A percentile compares a stretch with the other conserved stretches of the same genome.
Evolutionary conservation across 2,888 invertebrate genomes (phyloP).

Genomic region (Ochropleura plecta): DNA sequence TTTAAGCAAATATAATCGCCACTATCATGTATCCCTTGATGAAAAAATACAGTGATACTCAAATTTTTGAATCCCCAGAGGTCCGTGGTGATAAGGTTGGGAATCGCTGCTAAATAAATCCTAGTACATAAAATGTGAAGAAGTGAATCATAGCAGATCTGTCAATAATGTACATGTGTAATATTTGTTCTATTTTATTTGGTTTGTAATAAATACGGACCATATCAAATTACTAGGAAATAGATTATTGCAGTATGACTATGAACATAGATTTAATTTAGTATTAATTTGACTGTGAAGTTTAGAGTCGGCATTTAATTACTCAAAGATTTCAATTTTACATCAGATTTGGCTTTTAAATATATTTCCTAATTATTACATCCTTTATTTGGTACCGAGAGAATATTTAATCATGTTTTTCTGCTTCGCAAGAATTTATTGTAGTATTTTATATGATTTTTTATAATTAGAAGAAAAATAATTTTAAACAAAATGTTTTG

Average conservation of each 20-base stretch:
- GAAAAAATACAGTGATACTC: not conserved
- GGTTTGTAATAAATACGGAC: not conserved
- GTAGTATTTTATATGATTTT: not conserved
- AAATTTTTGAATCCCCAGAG: not conserved
- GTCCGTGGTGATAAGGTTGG: not conserved
- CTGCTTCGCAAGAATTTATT: not conserved
- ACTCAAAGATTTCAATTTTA: not conserved
- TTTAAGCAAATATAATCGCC: not conserved
- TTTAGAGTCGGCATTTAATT: not conserved
- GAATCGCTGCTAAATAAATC: conserved; percentile 2
- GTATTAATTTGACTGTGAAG: not conserved
- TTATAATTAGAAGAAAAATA: not conserved
- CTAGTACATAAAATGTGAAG: not conserved
- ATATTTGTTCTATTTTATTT: not conserved
- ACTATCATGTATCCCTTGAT: accelerated
- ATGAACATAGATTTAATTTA: not conserved
- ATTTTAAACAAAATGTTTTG: no score
- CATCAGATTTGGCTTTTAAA: not conserved
- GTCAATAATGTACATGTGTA: not conserved
- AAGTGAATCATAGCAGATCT: conserved; percentile 4
- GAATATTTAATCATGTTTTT: not conserved
- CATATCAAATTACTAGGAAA: conserved; percentile 1
- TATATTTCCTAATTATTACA: not conserved
- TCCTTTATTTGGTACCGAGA: not conserved
- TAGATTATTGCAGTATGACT: not conserved